Evolutionary conservation across 2,888 invertebrate genomes (phyloP), one percentile per base, ranked within the genome.

Genomic region (Quadroppia sp.): DNA sequence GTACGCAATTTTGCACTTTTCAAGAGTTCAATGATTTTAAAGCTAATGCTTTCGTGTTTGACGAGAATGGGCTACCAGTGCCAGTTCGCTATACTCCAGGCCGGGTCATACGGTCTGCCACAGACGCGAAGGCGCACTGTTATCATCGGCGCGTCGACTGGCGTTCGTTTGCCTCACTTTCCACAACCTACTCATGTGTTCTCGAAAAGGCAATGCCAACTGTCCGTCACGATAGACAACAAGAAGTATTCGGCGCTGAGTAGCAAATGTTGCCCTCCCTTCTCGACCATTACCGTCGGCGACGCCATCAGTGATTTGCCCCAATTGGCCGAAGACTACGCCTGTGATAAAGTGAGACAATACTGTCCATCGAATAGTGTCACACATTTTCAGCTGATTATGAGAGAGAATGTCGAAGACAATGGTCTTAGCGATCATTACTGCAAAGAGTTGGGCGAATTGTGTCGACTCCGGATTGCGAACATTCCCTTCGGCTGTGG

Each of bases 61-160:
- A 80, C 91, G 36, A 87, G 88, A 71, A 92, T 93, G 89, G 92
- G 92, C 0, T 93, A 93, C 80, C 92, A 92, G 82, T 91, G 90
- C 77, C 89, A 91, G 0, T 91, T 92, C 80, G 92, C 91, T 0
- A 86, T 92, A n/a, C 81, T 93, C 17, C 92, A 92, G 83, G 92
- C 92, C 0, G 93, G 92, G 1, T 88, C 89, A 81, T 92, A 90
- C 80, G 93, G 92, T 0, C 88, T 92, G 2, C 90, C 92, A 2
- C 92, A 92, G 81, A 91, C 90, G 0, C 84, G 92, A 71, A 83
- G 91, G 78, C 85, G 92, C 77, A 86, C 89, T 48, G 89, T 93
- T 56, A 88, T 93, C 42, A 81, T 92, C 76, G 93, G 92, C 0
- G 89, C 92, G 6, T 91, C 91, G 9, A 91, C 92, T 0, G 91